Base-by-base conservation (phyloP, 1,140 invertebrate species). In the Drosophila murphyi region DNA sequence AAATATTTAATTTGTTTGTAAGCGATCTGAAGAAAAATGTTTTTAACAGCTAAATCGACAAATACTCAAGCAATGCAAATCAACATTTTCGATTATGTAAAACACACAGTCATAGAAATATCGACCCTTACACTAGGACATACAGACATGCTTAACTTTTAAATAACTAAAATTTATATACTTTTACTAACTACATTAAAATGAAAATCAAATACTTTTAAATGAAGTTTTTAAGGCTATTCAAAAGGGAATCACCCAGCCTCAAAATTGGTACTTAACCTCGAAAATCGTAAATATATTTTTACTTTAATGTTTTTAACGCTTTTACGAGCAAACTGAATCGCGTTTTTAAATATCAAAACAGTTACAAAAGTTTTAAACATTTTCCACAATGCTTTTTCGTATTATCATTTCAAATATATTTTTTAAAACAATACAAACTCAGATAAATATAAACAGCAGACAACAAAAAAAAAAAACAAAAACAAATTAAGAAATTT, bases 231-330 rank as follows among this genome's bases (percentile, higher is more conserved):
- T 87, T 88, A 87, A 56, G 72, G 76, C 70, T 70, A 56, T 78
- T 74, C 48, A 45, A 20, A 51, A n/a, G 59, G 61, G 62, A 72
- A 34, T 71, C 34, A 43, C 65, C 67, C 37, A 67, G 61, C 31
- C 63, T 10, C 45, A 64, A 37, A 80, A 87, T 88, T 88, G 79
- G 83, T 63, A 65, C 37, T 71, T 56, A 56, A 62, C n/a, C 43
- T 71, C 10, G 41, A 60, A 63, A 48, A 43, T 56, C 72, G 62
- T 77, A 65, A 57, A 71, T 76, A 82, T 78, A 74, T 65, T 89
- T 88, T 85, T 89, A 85, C 64, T 89, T 88, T 85, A 80, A 85
- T 59, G 81, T 88, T 89, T 89, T 89, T 85, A 89, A 89, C 69
- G 85, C 85, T 89, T 89, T 89, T 89, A 89, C 70, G 77, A 78